phyloP scores from a whole-genome alignment of 2,113 vertebrate species.

The Bufo bufo region DNA sequence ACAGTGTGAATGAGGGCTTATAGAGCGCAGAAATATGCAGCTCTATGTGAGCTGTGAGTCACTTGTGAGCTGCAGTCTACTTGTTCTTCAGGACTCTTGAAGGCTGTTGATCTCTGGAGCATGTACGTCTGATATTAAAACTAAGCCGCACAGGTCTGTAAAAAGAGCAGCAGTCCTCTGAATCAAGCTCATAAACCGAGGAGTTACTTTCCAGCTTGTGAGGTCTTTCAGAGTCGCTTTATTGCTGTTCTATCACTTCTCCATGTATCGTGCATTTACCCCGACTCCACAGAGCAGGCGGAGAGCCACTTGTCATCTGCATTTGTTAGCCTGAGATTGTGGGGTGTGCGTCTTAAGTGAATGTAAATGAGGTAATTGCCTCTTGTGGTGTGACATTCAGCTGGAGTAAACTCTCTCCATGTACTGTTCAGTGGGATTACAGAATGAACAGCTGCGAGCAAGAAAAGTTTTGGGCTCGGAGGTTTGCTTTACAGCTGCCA shows the following conservation, averaged over 20 bases:
- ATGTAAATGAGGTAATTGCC: background rate
- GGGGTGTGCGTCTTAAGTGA: background rate
- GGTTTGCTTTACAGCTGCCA: background rate
- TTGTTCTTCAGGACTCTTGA: background rate
- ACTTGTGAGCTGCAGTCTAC: too few relatives aligned
- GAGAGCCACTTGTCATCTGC: background rate
- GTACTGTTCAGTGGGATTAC: too few relatives aligned
- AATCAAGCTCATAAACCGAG: conserved; percentile 17
- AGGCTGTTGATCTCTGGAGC: background rate
- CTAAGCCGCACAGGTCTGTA: background rate
- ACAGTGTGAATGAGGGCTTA: too few relatives aligned
- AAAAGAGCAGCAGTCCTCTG: background rate
- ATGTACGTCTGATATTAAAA: background rate
- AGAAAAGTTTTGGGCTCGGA: background rate
- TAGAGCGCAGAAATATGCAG: too few relatives aligned
- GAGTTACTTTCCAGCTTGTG: conserved; percentile 13
- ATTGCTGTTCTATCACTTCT: conserved; percentile 24
- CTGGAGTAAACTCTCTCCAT: background rate
- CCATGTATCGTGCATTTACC: background rate
- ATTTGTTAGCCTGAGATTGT: background rate
- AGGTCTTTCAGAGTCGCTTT: conserved; percentile 22
- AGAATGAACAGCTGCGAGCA: too few relatives aligned
- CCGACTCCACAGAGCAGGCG: background rate
- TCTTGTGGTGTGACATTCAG: background rate
- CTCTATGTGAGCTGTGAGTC: too few relatives aligned